A percentile compares a stretch with the other conserved stretches of the same genome.
phyloP scores from a whole-genome alignment of 2,113 vertebrate species.

The Stictonetta naevosa region DNA sequence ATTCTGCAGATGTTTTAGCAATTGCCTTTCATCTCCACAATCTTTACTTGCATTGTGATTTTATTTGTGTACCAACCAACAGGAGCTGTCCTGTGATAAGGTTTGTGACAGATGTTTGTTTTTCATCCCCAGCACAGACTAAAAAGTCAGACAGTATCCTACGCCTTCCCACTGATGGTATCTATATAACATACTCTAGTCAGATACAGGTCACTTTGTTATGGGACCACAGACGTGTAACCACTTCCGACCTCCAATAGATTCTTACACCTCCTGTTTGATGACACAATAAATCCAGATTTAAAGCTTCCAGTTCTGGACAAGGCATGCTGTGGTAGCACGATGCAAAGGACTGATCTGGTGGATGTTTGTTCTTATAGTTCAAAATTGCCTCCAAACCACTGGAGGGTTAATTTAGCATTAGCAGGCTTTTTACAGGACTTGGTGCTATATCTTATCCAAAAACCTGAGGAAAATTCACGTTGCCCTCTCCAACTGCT shows the following conservation, averaged over 20 bases:
- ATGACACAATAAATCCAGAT: not conserved
- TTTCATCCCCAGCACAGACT: not conserved
- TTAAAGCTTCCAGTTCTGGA: not conserved
- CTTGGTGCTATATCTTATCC: not conserved
- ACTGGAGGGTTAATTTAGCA: not conserved
- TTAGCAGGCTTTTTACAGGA: not conserved
- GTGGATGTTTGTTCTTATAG: not conserved
- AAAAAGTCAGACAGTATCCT: not conserved
- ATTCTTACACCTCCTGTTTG: not conserved
- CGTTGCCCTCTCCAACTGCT: not conserved
- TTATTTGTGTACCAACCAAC: conserved; percentile 4
- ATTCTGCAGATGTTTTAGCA: not conserved
- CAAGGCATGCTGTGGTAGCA: not conserved
- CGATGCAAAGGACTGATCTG: rapidly evolving
- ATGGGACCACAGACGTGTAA: rapidly evolving
- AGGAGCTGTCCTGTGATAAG: not conserved
- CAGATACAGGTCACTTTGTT: not conserved
- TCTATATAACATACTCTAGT: not conserved
- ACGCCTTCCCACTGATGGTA: not conserved
- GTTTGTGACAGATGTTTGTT: not conserved
- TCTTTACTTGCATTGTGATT: not conserved
- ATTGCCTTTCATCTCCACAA: not conserved
- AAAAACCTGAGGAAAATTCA: not conserved
- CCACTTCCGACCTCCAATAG: not conserved
- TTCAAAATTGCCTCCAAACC: not conserved